Base-by-base conservation (phyloP, 2,797 vertebrate genomes). In the Forpus xanthops region DNA sequence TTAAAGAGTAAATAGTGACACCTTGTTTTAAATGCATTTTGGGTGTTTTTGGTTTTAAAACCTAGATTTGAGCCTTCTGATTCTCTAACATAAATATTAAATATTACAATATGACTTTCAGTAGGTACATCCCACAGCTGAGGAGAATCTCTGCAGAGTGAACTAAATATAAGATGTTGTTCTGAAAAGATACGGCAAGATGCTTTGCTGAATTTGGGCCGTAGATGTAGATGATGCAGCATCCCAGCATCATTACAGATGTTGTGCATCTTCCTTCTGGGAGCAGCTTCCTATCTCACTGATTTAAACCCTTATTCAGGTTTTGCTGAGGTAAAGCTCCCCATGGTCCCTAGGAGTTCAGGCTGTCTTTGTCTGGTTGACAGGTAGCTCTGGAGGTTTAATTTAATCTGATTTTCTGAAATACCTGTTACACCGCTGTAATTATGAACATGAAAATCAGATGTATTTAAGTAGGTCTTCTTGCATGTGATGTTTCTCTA, bases 1-100 rank as follows among this genome's bases (percentile, higher is more conserved):
- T 92, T 94, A 84, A 82, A 64, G 20, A 90, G 80, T 82, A 81
- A 94, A 94, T 82, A 93, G 85, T 56, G 60, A 90, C 77, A 71
- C 74, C 89, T 27, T 91, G 45, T 65, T 87, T 90, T 56, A 60
- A 81, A 85, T 70, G 71, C 25, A 42, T 86, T 86, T 88, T n/a
- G 44, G 67, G 9, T 88, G 76, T 65, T 91, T 87, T 58, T 50
- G 64, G 15, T 71, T 76, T 92, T 53, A 61, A 64, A 80, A 28
- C 33, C 82, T 75, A 44, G 41, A 79, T n/a, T 6, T 4, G 55
- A 79, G 49, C 25, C 65, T 94, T 35, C n/a, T 41, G 65, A 41
- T 64, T 64, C 76, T 71, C 91, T 49, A 58, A 76, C 21, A 44
- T 70, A 41, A 89, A 61, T 88, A 77, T 78, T 87, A 56, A 73